These are phyloP conservation scores for Oasisia sp. DNA, from an alignment of 2,888 invertebrate genomes.

Conservation along the genomic window DNA sequence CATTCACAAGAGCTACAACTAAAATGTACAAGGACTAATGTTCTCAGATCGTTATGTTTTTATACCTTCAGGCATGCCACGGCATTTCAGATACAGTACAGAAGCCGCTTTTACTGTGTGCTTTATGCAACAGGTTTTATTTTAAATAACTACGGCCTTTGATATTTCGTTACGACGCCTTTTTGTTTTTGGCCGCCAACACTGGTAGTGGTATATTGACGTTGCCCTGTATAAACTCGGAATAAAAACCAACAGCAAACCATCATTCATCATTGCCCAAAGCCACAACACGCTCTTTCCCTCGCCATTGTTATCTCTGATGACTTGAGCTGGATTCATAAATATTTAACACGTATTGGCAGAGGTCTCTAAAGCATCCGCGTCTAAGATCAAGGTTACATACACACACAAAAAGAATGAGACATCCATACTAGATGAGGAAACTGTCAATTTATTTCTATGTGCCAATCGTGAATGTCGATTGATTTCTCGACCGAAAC, in stretches of 20 bases:
- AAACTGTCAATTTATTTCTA: slow-evolving; percentile 14
- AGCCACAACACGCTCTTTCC: not conserved
- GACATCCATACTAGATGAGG: not conserved
- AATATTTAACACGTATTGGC: not conserved
- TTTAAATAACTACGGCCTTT: not conserved
- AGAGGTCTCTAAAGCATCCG: not conserved
- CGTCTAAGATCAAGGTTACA: not conserved
- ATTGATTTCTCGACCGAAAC: not conserved
- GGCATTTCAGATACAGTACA: too few relatives aligned
- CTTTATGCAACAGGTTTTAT: not conserved
- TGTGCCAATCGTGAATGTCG: not conserved
- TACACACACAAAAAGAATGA: not conserved
- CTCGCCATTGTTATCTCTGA: not conserved
- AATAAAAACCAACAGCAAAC: not conserved
- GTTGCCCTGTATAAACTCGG: not conserved
- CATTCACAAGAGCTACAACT: too few relatives aligned
- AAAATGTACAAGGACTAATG: too few relatives aligned
- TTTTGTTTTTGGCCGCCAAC: not conserved
- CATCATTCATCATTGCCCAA: not conserved
- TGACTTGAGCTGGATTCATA: not conserved
- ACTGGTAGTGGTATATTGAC: not conserved
- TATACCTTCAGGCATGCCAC: too few relatives aligned
- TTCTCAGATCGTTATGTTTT: too few relatives aligned
- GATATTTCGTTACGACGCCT: not conserved
- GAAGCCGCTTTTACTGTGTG: too few relatives aligned